Base-by-base conservation (phyloP, 1,140 invertebrate genomes). In the Nymphalis io region DNA sequence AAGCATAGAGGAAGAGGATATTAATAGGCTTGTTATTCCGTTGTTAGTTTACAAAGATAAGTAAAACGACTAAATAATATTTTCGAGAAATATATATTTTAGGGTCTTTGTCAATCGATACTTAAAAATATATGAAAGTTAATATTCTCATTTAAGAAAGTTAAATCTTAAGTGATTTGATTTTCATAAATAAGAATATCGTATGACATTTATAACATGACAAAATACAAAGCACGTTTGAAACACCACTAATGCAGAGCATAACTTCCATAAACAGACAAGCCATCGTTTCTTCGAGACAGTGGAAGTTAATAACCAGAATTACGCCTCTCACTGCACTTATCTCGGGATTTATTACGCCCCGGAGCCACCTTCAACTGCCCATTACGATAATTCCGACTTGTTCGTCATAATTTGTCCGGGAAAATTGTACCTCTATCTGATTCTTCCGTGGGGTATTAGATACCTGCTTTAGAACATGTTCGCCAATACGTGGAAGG, bases 391-490 rank as follows among this genome's bases (percentile, higher is more conserved):
- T 59, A 57, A 66, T 71, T 71, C 59, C 62, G 59, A 60, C 63
- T 61, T 64, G 64, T 39, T 64, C 60, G 55, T 73, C 72, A 65
- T 73, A 73, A 73, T 73, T 73, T 69, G 72, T 73, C 59, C 62
- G 40, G 70, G 67, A 63, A 74, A 73, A 76, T 79, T 76, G 73
- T 61, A 40, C 55, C 38, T 57, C 62, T 71, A 72, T 74, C 67
- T 72, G 75, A 78, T 74, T 39, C 69, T 53, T 20, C 55, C 39
- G 42, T 51, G 10, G 46, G 46, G 55, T 55, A 46, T 44, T 60
- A 61, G 59, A 68, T 42, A 53, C 33, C 23, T 23, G 27, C 27
- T 51, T 42, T 42, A n/a, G 46, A n/a, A 5, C 46, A n/a, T 21
- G 12, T 51, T 20, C 12, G 46, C 46, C 10, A 20, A 20, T 51